Evolutionary conservation across 2,888 invertebrate genomes (phyloP).

Genomic region (Ectemnius lituratus): DNA sequence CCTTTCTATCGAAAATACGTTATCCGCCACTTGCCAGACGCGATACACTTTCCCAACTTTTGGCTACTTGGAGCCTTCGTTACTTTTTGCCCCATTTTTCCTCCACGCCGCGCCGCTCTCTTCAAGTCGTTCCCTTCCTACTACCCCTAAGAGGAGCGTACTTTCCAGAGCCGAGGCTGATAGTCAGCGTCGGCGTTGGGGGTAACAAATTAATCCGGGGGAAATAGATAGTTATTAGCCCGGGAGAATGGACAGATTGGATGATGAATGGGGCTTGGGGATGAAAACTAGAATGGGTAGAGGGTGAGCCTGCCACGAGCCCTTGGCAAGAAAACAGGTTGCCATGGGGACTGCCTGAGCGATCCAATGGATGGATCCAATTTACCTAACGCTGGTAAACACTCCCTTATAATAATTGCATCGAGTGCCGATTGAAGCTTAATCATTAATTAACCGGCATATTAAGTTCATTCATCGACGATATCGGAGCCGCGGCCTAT

Average conservation of each 20-base stretch:
- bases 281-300: slow-evolving; percentile 6
- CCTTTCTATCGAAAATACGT: slow-evolving; percentile 42
- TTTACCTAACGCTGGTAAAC: slow-evolving; percentile 1
- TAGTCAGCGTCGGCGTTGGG: slow-evolving; percentile 1
- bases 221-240: slow-evolving; percentile 1
- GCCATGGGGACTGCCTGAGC: neutral
- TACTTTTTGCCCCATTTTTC: no score
- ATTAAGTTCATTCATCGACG: neutral
- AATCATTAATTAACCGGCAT: neutral
- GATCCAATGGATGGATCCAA: neutral
- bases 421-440: neutral
- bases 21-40: slow-evolving; percentile 27
- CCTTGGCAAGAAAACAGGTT: neutral
- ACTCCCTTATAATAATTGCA: slow-evolving; percentile 4
- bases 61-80: slow-evolving; percentile 14
- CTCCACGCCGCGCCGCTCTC: no score
- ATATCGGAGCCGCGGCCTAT: neutral
- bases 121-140: no score
- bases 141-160: no score
- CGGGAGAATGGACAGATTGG: slow-evolving; percentile 11
- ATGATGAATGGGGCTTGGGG: neutral
- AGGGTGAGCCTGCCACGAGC: neutral
- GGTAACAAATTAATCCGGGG: no score
- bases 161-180: neutral
- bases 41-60: slow-evolving; percentile 37